Percentiles rank a stretch among this genome's conserved stretches.
phyloP scores from a whole-genome alignment of 1,140 invertebrate genomes.

The Zaprionus gabonicus region DNA sequence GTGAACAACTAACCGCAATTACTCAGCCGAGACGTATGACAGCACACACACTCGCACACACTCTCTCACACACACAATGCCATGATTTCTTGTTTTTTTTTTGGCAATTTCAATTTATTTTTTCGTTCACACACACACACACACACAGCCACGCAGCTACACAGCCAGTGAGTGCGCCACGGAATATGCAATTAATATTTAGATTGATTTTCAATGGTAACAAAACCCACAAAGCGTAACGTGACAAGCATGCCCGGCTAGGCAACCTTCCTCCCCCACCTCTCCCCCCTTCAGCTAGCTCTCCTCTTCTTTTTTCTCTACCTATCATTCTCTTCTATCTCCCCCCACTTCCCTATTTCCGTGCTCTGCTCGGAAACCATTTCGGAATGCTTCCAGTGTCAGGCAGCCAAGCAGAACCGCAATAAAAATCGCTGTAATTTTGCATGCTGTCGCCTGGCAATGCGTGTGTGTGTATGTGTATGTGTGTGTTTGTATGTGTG shows the following conservation, averaged over 20 bases:
- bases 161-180: conserved; percentile 13
- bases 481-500: conserved; percentile 10
- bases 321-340: neutral
- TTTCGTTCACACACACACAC: neutral
- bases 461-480: conserved; percentile 6
- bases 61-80: neutral
- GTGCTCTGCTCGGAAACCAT: neutral
- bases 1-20: conserved; percentile 38
- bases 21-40: conserved; percentile 18
- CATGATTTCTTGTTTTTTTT: conserved; percentile 4
- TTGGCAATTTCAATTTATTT: conserved; percentile 37
- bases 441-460: conserved; percentile 55
- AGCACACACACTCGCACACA: neutral
- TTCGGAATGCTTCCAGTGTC: conserved; percentile 42
- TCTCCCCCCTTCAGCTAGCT: neutral
- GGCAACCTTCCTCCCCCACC: neutral
- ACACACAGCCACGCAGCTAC: conserved; percentile 12
- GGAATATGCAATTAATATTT: conserved; percentile 81
- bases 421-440: conserved; percentile 81
- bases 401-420: conserved; percentile 68
- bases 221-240: conserved; percentile 64
- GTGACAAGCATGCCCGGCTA: conserved; percentile 25
- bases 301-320: neutral
- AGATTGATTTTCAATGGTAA: conserved; percentile 81
- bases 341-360: neutral